Conservation (phyloP, 1,140 invertebrate species). For the Ostrea denselamellosa region DNA sequence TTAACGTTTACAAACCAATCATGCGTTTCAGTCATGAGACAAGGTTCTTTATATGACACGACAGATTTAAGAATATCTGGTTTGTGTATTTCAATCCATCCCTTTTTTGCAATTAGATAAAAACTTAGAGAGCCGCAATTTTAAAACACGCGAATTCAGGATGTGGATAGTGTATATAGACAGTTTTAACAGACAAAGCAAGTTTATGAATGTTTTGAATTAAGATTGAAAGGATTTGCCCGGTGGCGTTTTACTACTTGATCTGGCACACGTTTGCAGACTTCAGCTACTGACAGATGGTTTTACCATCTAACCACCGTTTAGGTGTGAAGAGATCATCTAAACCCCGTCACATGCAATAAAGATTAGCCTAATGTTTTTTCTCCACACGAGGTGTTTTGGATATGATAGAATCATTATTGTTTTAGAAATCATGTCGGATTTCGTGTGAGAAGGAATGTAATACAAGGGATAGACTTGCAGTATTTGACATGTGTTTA, state of each 20-base stretch:
- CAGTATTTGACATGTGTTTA: too few species aligned
- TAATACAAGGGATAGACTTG: not conserved
- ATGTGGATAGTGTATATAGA: not conserved
- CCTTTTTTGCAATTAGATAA: not conserved
- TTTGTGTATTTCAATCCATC: not conserved
- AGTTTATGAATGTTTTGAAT: not conserved
- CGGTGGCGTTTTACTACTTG: not conserved
- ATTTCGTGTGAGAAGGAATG: not conserved
- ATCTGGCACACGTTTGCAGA: not conserved
- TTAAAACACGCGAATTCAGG: too few species aligned
- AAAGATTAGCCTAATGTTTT: slow-evolving; percentile 8
- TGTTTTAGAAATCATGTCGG: not conserved
- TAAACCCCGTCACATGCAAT: slow-evolving; percentile 3
- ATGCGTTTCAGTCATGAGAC: too few species aligned
- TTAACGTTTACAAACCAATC: too few species aligned
- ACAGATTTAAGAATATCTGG: too few species aligned
- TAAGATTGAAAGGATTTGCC: not conserved
- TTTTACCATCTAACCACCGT: not conserved
- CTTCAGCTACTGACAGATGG: not conserved
- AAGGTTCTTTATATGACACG: too few species aligned
- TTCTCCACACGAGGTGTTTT: not conserved
- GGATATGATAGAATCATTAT: not conserved
- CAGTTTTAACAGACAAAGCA: not conserved
- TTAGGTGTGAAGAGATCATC: slow-evolving; percentile 21
- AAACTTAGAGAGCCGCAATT: too few species aligned